Conservation (phyloP, 2,113 vertebrate species). For the Lophius piscatorius region DNA sequence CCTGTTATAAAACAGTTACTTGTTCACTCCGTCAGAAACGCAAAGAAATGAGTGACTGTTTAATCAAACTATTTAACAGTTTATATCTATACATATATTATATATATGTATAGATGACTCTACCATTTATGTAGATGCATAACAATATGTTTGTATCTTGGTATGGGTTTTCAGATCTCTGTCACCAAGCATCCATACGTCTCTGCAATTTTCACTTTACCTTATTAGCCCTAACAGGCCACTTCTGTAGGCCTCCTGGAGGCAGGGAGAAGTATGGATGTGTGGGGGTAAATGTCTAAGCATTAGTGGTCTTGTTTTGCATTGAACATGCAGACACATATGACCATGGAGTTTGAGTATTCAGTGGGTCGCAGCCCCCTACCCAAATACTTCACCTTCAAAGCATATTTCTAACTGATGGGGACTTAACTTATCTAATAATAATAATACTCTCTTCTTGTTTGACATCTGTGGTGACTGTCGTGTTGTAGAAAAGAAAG, state of each 20-base stretch:
- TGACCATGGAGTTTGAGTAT: constrained; percentile 23
- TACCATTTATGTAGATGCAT: constrained; percentile 42
- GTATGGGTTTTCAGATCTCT: constrained; percentile 55
- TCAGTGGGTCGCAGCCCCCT: constrained; percentile 52
- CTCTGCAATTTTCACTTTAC: constrained; percentile 73
- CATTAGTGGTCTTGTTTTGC: constrained; percentile 37
- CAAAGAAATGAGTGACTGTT: constrained; percentile 41
- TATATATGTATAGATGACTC: no score
- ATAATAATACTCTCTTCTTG: constrained; percentile 60
- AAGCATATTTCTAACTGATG: constrained; percentile 73
- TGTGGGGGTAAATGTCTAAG: constrained; percentile 69
- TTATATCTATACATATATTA: no score
- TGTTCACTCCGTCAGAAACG: constrained; percentile 29
- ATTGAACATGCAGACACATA: constrained; percentile 2
- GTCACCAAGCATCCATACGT: constrained; percentile 32
- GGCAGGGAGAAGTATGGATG: constrained; percentile 66
- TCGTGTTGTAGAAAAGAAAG: constrained; percentile 30
- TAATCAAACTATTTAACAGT: constrained; percentile 62
- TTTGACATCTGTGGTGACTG: constrained; percentile 42
- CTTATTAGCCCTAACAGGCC: constrained; percentile 77
- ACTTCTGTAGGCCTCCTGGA: constrained; percentile 65
- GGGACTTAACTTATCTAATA: constrained; percentile 69
- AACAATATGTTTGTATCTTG: constrained; percentile 50
- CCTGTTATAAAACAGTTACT: constrained; percentile 32
- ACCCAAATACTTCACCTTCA: constrained; percentile 69